Evolutionary conservation across 2,113 vertebrate genomes (phyloP), one percentile per base, ranked within the genome.

Genomic region (Illadopsis cleaveri): DNA sequence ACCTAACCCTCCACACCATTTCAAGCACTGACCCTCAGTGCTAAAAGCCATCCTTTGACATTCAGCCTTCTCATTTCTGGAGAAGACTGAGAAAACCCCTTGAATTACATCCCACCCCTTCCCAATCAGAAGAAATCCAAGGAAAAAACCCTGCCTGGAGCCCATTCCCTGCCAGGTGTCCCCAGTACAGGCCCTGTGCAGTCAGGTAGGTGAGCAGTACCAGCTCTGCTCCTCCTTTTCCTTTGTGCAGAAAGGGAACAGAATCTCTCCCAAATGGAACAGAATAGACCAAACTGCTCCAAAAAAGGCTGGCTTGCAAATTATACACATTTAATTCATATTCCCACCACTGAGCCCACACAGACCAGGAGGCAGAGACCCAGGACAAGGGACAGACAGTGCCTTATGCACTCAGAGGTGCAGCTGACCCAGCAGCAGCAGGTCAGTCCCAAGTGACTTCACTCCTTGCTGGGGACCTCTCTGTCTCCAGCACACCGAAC

Each of bases 161-260:
- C 37, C 28, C 14, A 22, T 42, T 21, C 18, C 42, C 24, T 72
- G 25, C 5, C 40, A 45, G 35, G 31, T 16, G 30, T 27, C 22
- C 70, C 27, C 42, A 86, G 37, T 37, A 66, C 0, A 1, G 0
- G 6, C 11, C 14, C 33, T 54, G 0, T 4, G 4, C 45, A 58
- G 42, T 23, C 25, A 35, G 28, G 31, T 1, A 38, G 40, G 44
- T 9, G 13, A 82, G 38, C 14, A 12, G 14, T 12, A 53, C 27
- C 37, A 65, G 30, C 37, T 64, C 45, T 47, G 42, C 40, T 66
- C 9, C 11, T 80, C 31, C 14, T 82, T 65, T n/a, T 61, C 45
- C 50, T 75, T 40, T 27, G 30, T 10, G 22, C 2, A 48, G 12
- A 16, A 60, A 75, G 28, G 27, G 48, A 84, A 68, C 4, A 37